These are phyloP conservation scores for Perca fluviatilis DNA, from an alignment of 2,113 vertebrate species.

Conservation along the genomic window DNA sequence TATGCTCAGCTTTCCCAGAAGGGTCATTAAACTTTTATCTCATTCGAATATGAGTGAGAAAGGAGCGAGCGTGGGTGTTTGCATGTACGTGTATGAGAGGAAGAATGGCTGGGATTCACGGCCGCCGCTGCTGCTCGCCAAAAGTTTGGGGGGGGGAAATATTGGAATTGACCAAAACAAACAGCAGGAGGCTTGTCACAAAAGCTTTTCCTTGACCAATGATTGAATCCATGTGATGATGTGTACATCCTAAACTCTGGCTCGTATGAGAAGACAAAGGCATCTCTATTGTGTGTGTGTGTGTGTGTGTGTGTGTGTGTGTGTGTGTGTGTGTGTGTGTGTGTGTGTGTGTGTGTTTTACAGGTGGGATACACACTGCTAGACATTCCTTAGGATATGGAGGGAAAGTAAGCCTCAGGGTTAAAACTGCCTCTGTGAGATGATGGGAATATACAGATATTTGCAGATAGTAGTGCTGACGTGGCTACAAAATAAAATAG, in stretches of 20 bases:
- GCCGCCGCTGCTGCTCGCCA: slow-evolving; percentile 15
- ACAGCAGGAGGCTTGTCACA: slow-evolving; percentile 17
- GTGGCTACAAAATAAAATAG: too few species aligned
- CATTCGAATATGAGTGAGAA: slow-evolving; percentile 56
- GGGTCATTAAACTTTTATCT: slow-evolving; percentile 62
- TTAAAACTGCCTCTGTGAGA: slow-evolving; percentile 30
- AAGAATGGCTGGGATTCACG: slow-evolving; percentile 22
- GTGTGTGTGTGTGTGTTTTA: slow-evolving; percentile 13
- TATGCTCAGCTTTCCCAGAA: slow-evolving; percentile 53
- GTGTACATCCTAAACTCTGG: slow-evolving; percentile 36
- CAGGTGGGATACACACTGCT: slow-evolving; percentile 50
- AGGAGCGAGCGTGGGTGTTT: slow-evolving; percentile 35
- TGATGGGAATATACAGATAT: slow-evolving; percentile 8
- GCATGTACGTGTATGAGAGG: slow-evolving; percentile 30
- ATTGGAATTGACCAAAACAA: slow-evolving; percentile 24
- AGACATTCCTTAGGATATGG: slow-evolving; percentile 68
- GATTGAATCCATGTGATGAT: slow-evolving; percentile 21
- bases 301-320: slow-evolving; percentile 15
- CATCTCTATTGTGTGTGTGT: slow-evolving; percentile 24
- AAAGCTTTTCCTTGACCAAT: slow-evolving; percentile 21
- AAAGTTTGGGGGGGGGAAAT: not conserved
- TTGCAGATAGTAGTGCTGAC: slow-evolving; percentile 2
- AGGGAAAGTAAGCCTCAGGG: slow-evolving; percentile 37
- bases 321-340: not conserved
- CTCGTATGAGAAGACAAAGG: slow-evolving; percentile 41